phyloP scores from a whole-genome alignment of 2,113 vertebrate genomes.

The Leucopternis melanops region DNA sequence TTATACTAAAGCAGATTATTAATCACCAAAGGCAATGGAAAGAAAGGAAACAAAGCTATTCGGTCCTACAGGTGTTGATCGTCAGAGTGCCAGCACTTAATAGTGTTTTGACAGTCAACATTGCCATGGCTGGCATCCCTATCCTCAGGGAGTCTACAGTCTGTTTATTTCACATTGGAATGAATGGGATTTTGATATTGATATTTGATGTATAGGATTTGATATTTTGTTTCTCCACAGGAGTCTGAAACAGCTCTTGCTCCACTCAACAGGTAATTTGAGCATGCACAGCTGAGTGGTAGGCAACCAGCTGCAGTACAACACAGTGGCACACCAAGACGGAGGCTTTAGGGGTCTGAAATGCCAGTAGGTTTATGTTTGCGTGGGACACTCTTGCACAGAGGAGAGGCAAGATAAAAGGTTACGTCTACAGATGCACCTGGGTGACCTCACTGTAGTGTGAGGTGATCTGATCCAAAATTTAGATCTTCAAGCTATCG shows the following conservation, averaged over 20 bases:
- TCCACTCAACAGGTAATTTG: neutral
- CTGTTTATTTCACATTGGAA: neutral
- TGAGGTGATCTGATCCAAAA: neutral
- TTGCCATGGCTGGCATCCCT: neutral
- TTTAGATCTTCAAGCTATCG: neutral
- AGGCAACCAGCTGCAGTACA: neutral
- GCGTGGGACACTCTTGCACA: neutral
- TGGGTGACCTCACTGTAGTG: neutral
- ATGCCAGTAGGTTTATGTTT: neutral
- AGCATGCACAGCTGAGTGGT: neutral
- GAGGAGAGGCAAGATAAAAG: neutral
- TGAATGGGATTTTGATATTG: neutral
- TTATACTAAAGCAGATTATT: neutral
- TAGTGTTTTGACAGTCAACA: neutral
- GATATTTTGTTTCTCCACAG: neutral
- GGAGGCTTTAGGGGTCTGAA: neutral
- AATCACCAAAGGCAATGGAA: neutral
- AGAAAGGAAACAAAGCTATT: neutral
- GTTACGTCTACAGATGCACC: rapidly evolving
- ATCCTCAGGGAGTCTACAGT: neutral
- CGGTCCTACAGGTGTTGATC: neutral
- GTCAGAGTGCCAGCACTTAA: neutral
- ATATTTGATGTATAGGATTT: neutral
- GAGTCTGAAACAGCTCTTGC: neutral
- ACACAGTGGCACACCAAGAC: neutral